These are phyloP conservation scores for Baccha elongata DNA, from an alignment of 2,888 invertebrate species.

Conservation along the genomic window DNA sequence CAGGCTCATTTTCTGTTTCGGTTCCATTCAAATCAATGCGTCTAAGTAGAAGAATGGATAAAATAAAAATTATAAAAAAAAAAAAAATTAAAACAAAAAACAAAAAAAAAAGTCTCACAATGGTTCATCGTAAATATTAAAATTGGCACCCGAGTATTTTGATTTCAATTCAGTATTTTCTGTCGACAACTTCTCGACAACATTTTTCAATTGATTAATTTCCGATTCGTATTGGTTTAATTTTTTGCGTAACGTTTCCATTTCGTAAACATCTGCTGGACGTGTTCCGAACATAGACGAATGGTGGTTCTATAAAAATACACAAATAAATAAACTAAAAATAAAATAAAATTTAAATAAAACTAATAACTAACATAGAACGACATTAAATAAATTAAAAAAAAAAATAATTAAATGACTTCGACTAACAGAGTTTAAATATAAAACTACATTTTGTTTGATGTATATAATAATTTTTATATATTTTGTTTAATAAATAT, in stretches of 20 bases:
- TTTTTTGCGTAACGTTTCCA: conserved; percentile 81
- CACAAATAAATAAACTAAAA: conserved; percentile 55
- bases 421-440: background rate
- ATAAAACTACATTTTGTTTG: conserved; percentile 41
- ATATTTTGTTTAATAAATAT: conserved; percentile 39
- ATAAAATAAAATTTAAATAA: conserved; percentile 49
- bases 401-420: background rate
- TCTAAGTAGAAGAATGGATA: conserved; percentile 67
- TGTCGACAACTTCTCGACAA: conserved; percentile 89
- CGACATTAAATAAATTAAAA: background rate
- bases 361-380: conserved; percentile 22
- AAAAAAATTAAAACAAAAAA: conserved; percentile 61
- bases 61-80: conserved; percentile 54
- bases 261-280: conserved; percentile 75
- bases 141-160: conserved; percentile 80
- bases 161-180: conserved; percentile 91
- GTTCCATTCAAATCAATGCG: conserved; percentile 81
- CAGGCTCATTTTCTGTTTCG: conserved; percentile 80
- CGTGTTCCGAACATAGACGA: conserved; percentile 52
- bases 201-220: conserved; percentile 82
- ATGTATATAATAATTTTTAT: conserved; percentile 37
- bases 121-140: conserved; percentile 81
- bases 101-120: conserved; percentile 78
- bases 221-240: conserved; percentile 80
- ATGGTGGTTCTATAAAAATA: conserved; percentile 73